phyloP scores from a whole-genome alignment of 2,888 invertebrate species.

The Synanthedon vespiformis region DNA sequence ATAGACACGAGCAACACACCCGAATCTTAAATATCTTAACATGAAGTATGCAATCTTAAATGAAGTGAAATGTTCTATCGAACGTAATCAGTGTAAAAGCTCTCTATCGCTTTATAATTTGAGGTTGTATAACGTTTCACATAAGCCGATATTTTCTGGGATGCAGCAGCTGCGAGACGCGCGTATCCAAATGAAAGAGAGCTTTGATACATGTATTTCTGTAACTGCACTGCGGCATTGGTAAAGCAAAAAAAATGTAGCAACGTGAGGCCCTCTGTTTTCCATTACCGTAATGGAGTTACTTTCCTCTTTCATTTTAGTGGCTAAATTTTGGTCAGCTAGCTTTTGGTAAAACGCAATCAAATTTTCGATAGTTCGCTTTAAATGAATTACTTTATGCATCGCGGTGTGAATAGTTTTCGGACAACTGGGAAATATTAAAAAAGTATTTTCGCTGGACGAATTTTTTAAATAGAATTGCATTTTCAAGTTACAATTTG shows the following conservation, averaged over 20 bases:
- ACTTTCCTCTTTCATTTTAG: conserved; percentile 48
- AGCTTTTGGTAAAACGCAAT: conserved; percentile 6
- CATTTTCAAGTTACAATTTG: neutral
- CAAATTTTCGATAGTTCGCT: conserved; percentile 16
- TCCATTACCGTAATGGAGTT: conserved; percentile 62
- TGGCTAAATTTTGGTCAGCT: conserved; percentile 28
- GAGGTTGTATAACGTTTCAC: conserved; percentile 38
- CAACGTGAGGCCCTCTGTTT: conserved; percentile 52
- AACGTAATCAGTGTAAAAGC: neutral
- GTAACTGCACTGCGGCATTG: conserved; percentile 59
- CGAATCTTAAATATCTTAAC: no score
- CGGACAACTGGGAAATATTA: neutral
- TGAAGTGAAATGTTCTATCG: no score
- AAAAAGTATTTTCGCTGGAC: neutral
- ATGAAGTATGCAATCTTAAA: no score
- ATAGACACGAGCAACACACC: no score
- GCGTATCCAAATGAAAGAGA: conserved; percentile 53
- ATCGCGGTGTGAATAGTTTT: neutral
- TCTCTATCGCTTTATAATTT: conserved; percentile 30
- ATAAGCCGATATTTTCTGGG: conserved; percentile 43
- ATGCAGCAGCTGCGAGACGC: conserved; percentile 27
- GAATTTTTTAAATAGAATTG: neutral
- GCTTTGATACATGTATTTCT: conserved; percentile 59
- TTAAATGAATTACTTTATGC: neutral
- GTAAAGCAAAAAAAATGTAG: conserved; percentile 35